These are phyloP conservation scores for Scolopax rusticola DNA, from an alignment of 2,797 vertebrate genomes.

Conservation along the genomic window DNA sequence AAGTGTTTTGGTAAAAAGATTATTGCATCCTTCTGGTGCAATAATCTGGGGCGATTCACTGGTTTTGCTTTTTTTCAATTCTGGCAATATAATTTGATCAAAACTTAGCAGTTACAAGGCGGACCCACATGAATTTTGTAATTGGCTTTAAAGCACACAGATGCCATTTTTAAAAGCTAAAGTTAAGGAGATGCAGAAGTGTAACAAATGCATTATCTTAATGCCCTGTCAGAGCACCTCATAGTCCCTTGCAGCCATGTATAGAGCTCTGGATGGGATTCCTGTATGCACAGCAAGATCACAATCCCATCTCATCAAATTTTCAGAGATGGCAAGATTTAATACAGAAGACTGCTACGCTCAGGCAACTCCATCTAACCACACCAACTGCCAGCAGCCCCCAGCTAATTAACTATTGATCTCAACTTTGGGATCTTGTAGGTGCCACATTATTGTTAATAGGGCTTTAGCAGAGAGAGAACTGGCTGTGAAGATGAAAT, in stretches of 20 bases:
- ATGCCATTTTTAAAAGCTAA: not conserved
- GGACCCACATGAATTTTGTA: not conserved
- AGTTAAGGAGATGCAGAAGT: not conserved
- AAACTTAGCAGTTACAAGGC: not conserved
- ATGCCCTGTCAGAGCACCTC: not conserved
- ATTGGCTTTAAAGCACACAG: not conserved
- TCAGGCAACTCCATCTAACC: not conserved
- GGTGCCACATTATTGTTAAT: not conserved
- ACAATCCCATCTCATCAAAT: not conserved
- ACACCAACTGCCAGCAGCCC: not conserved
- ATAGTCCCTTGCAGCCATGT: not conserved
- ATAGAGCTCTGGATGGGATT: not conserved
- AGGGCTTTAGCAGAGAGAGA: not conserved
- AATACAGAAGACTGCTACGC: not conserved
- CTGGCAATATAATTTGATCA: not conserved
- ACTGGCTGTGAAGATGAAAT: not conserved
- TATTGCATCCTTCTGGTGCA: not conserved
- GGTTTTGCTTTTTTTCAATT: not conserved
- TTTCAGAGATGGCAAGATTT: not conserved
- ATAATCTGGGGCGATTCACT: not conserved
- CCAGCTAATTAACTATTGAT: not conserved
- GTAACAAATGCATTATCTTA: not conserved
- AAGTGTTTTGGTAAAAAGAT: not conserved
- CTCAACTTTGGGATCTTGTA: not conserved
- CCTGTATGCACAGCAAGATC: not conserved